Conservation (phyloP, 1,140 invertebrate genomes). For the Drosophila kikkawai region DNA sequence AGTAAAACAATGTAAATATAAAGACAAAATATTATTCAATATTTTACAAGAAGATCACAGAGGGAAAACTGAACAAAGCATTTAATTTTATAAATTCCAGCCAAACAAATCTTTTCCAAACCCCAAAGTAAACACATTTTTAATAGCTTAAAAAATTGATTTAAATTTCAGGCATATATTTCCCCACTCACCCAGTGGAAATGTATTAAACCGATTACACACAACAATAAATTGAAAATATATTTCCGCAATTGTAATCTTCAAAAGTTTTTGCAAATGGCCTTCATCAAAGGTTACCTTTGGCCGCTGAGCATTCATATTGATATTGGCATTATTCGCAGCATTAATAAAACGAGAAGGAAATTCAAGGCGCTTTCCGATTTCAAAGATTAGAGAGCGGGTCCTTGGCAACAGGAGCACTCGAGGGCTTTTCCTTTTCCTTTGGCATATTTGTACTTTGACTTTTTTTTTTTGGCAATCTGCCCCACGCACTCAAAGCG, state of each 20-base stretch:
- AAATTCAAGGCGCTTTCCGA: constrained; percentile 27
- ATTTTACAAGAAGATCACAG: not conserved
- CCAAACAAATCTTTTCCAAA: not conserved
- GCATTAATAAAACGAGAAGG: constrained; percentile 35
- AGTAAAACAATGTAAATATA: not conserved
- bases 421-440: constrained; percentile 27
- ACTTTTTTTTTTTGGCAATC: constrained; percentile 41
- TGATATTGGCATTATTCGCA: constrained; percentile 35
- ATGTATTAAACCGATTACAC: constrained; percentile 25
- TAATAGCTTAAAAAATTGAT: not conserved
- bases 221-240: constrained; percentile 23
- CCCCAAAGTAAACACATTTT: not conserved
- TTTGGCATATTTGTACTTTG: not conserved
- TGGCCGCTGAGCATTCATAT: constrained; percentile 5
- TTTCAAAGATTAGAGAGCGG: constrained; percentile 17
- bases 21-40: not conserved
- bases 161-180: not conserved
- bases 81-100: not conserved
- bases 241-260: constrained; percentile 15
- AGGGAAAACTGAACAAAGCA: not conserved
- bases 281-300: constrained; percentile 35
- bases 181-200: not conserved
- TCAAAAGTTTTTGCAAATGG: constrained; percentile 19
- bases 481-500: constrained; percentile 49
- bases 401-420: constrained; percentile 44